Conservation (phyloP, 2,888 invertebrate species). For the Ceramica pisi region DNA sequence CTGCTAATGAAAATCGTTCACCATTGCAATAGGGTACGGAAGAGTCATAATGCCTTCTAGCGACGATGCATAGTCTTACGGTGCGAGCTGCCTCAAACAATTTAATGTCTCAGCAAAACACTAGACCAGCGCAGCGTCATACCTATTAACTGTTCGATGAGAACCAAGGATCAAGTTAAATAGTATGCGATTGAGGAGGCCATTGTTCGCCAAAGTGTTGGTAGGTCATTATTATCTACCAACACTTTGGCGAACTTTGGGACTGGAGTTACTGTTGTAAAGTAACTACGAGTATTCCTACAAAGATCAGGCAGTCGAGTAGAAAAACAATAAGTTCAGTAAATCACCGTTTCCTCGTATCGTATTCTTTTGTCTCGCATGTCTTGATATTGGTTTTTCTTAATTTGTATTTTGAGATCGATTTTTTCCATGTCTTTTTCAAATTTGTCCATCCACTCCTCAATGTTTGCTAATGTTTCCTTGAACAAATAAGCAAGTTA, state of each 20-base stretch:
- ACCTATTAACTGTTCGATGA: too few species aligned
- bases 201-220: not conserved
- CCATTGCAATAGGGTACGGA: not conserved
- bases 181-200: too few species aligned
- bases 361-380: slow-evolving; percentile 70
- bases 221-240: too few species aligned
- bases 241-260: too few species aligned
- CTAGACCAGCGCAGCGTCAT: too few species aligned
- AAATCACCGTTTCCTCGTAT: slow-evolving; percentile 74
- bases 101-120: not conserved
- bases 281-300: too few species aligned
- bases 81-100: not conserved
- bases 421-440: slow-evolving; percentile 82
- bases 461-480: slow-evolving; percentile 82
- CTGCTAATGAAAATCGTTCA: not conserved
- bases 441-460: slow-evolving; percentile 84
- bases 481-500: slow-evolving; percentile 55
- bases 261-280: too few species aligned
- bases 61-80: not conserved
- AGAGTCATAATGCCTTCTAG: not conserved
- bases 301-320: not conserved
- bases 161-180: not conserved
- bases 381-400: slow-evolving; percentile 78
- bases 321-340: not conserved
- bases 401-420: slow-evolving; percentile 82